These are phyloP conservation scores for Dysdera silvatica DNA, from an alignment of 1,140 invertebrate genomes.

Conservation along the genomic window DNA sequence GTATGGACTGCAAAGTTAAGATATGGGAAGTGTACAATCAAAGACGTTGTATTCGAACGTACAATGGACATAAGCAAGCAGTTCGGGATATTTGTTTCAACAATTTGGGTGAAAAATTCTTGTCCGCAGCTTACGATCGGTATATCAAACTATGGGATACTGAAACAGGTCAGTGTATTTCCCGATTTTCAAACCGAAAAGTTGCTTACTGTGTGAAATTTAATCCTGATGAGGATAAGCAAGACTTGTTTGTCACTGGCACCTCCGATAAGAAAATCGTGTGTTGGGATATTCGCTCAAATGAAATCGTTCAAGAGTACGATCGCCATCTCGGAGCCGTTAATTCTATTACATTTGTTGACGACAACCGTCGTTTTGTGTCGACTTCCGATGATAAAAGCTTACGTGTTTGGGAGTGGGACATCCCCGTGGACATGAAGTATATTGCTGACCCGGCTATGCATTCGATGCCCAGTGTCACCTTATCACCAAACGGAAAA, in stretches of 20 bases:
- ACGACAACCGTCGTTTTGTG: conserved; percentile 94
- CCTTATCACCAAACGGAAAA: conserved; percentile 86
- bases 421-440: conserved; percentile 99
- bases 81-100: conserved; percentile 95
- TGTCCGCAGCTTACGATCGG: conserved; percentile 78
- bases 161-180: conserved; percentile 79
- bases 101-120: conserved; percentile 82
- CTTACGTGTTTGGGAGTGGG: conserved; percentile 99
- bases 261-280: conserved; percentile 99
- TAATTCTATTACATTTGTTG: conserved; percentile 98
- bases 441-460: conserved; percentile 99
- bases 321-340: conserved; percentile 97
- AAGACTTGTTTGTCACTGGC: conserved; percentile 94
- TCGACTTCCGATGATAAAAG: conserved; percentile 99
- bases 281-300: conserved; percentile 91
- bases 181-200: conserved; percentile 87
- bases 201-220: conserved; percentile 97
- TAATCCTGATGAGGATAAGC: conserved; percentile 93
- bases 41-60: conserved; percentile 86
- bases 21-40: conserved; percentile 96
- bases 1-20: conserved; percentile 95
- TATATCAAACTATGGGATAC: conserved; percentile 99
- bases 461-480: conserved; percentile 98
- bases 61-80: conserved; percentile 92
- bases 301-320: conserved; percentile 97